Evolutionary conservation across 2,888 invertebrate genomes (phyloP).

Genomic region (Cryptocheilus praepositus): DNA sequence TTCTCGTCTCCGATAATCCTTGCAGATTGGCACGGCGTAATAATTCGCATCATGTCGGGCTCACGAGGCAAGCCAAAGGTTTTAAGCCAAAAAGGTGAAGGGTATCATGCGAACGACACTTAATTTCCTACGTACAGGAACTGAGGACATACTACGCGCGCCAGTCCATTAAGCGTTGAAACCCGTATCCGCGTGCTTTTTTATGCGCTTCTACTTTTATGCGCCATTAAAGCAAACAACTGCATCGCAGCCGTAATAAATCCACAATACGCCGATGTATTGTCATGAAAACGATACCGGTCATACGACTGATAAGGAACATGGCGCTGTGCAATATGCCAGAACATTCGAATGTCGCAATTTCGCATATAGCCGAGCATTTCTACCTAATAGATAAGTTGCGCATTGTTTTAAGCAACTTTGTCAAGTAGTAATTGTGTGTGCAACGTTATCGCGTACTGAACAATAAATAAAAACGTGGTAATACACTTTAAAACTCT

Average conservation of each 20-base stretch:
- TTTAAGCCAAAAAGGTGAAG: neutral
- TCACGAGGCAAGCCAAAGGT: constrained; percentile 20
- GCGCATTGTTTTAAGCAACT: too few species aligned
- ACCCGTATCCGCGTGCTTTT: constrained; percentile 18
- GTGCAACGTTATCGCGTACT: too few species aligned
- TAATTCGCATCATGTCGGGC: constrained; percentile 54
- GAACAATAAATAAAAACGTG: too few species aligned
- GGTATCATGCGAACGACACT: constrained; percentile 46
- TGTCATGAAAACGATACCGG: constrained; percentile 25
- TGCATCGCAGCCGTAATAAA: constrained; percentile 37
- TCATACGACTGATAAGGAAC: constrained; percentile 10
- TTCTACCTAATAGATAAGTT: too few species aligned
- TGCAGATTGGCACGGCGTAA: constrained; percentile 52
- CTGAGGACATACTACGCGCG: constrained; percentile 27
- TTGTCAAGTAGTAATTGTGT: too few species aligned
- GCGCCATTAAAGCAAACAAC: constrained; percentile 44
- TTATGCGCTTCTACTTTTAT: constrained; percentile 39
- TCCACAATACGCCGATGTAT: constrained; percentile 47
- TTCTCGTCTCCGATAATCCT: constrained; percentile 48
- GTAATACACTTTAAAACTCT: too few species aligned
- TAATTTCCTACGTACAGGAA: constrained; percentile 21
- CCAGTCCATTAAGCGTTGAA: neutral
- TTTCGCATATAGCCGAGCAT: too few species aligned
- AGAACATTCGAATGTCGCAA: too few species aligned
- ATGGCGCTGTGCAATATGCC: too few species aligned